Conservation (phyloP, 2,113 vertebrate genomes). For the Halichoerus grypus region DNA sequence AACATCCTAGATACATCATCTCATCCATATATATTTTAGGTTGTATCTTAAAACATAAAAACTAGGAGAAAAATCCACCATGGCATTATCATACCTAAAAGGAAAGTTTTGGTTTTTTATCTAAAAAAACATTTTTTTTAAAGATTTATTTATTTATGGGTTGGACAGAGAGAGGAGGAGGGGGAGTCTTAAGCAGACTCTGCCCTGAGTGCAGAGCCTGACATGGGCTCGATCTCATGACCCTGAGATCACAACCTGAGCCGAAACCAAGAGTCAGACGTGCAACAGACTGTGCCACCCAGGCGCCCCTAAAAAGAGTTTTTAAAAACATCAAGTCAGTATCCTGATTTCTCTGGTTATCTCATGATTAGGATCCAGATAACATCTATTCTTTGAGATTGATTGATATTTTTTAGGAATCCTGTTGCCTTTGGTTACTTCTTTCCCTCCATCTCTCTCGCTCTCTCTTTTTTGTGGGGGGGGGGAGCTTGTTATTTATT, state of each 20-base stretch:
- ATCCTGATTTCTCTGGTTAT: neutral
- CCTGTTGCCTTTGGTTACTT: neutral
- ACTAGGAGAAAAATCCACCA: neutral
- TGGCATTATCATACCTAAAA: neutral
- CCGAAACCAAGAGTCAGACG: neutral
- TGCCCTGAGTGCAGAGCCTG: neutral
- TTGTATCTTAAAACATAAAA: conserved; percentile 7
- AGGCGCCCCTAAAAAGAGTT: neutral
- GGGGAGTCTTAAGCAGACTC: neutral
- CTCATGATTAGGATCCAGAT: neutral
- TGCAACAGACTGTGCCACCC: neutral
- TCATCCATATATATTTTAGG: conserved; percentile 21
- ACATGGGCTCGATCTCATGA: neutral
- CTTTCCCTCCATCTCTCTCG: neutral
- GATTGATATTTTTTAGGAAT: neutral
- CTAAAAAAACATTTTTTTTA: neutral
- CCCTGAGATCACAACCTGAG: neutral
- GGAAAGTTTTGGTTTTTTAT: neutral
- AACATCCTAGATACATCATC: neutral
- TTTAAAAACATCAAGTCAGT: neutral
- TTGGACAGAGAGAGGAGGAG: neutral
- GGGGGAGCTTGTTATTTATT: neutral
- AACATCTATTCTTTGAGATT: neutral
- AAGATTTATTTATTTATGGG: neutral
- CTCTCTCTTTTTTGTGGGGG: neutral